Evolutionary conservation across 2,797 vertebrate species (phyloP), one percentile per base, ranked within the genome.

Genomic region (Fringilla coelebs): DNA sequence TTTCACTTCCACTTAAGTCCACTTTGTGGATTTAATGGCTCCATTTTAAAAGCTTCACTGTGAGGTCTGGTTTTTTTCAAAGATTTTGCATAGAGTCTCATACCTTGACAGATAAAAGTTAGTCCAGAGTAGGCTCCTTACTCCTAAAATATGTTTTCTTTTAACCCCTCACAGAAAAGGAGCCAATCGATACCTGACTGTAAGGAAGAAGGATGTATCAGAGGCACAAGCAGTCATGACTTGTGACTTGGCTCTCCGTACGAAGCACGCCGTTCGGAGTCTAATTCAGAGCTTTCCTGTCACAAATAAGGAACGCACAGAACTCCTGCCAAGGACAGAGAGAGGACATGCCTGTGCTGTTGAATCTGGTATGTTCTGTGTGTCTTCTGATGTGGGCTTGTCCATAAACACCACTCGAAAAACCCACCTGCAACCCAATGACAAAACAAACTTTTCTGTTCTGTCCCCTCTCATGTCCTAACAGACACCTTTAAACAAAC

Each of bases 281-380:
- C 97, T 99, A 41, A 97, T 99, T 87, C 98, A 98, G 68, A 98
- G 98, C 93, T 99, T 99, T 96, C 99, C 99, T 36, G 94, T 99
- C 88, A 99, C 98, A 81, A 98, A 93, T 89, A 99, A 98, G 97
- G 99, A 99, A 31, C 98, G 98, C 36, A 95, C 93, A 7, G 98
- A 99, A 52, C 97, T 99, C 93, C 97, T 98, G 72, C 98, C 98
- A 14, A 98, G 96, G 95, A 98, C 92, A 7, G 98, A 98, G 85
- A 98, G 97, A 74, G 97, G 97, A 88, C 89, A 93, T 88, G 91
- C 96, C 5, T 83, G 97, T 88, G 91, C 98, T 85, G 66, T 98
- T 77, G 98, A 98, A 93, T 93, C 97, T 78, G 98, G 98, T 98
- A 97, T 74, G 98, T 96, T 84, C 8, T 26, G 2, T 40, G 60